Percentiles rank a stretch among this genome's conserved stretches.
These are phyloP conservation scores for Cyanocitta stelleri DNA, from an alignment of 2,113 vertebrate genomes.

Conservation along the genomic window DNA sequence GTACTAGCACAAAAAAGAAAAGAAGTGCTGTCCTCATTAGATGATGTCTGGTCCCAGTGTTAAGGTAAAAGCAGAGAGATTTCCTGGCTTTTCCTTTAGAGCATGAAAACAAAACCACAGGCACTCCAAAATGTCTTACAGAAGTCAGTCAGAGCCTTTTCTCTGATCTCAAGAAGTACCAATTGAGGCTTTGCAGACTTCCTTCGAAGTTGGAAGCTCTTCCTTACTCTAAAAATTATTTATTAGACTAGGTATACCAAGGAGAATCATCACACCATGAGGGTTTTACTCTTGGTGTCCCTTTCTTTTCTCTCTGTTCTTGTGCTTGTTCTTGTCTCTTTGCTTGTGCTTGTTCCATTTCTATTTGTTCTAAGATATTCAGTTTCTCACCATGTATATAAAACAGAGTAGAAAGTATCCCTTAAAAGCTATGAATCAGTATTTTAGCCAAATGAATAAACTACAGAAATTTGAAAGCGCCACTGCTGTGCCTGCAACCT, in stretches of 20 bases:
- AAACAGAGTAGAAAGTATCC: not conserved
- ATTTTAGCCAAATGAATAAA: not conserved
- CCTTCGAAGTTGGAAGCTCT: not conserved
- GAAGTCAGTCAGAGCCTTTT: not conserved
- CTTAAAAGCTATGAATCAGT: not conserved
- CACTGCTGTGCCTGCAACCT: not conserved
- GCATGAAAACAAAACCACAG: not conserved
- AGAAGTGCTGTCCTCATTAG: not conserved
- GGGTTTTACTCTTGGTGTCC: not conserved
- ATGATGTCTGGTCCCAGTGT: not conserved
- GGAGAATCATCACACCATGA: not conserved
- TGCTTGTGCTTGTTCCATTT: not conserved
- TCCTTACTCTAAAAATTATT: not conserved
- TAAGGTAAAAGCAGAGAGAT: not conserved
- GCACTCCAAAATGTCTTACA: not conserved
- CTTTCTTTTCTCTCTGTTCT: not conserved
- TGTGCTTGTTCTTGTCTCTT: no score
- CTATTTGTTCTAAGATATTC: not conserved
- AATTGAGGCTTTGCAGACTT: not conserved
- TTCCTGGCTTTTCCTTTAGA: not conserved
- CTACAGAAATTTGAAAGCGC: not conserved
- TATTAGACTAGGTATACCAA: not conserved
- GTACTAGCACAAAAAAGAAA: not conserved
- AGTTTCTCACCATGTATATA: accelerated
- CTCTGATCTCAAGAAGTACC: not conserved